phyloP scores from a whole-genome alignment of 2,797 vertebrate genomes.

The Sus cebifrons region DNA sequence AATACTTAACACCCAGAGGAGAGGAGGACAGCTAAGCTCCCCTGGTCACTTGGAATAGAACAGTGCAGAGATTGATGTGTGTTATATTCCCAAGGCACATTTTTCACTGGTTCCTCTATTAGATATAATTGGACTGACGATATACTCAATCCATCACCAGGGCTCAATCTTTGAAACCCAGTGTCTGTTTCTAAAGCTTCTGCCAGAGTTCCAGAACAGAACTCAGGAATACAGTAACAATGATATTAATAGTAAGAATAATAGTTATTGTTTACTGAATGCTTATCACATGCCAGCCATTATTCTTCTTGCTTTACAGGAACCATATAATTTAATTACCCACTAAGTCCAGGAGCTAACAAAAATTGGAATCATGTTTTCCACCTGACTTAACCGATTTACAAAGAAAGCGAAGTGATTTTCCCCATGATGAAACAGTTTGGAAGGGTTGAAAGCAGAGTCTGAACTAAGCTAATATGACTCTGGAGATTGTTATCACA shows the following conservation, averaged over 20 bases:
- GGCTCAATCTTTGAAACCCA: background rate
- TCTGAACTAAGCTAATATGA: background rate
- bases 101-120: background rate
- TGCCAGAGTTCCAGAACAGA: background rate
- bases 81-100: background rate
- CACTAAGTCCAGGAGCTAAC: background rate
- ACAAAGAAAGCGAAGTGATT: background rate
- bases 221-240: background rate
- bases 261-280: background rate
- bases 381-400: conserved; percentile 11
- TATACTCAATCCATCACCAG: background rate
- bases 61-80: background rate
- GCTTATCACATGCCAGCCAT: background rate
- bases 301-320: background rate
- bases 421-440: background rate
- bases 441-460: background rate
- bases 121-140: background rate
- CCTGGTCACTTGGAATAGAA: background rate
- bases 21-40: background rate
- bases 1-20: background rate
- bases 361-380: conserved; percentile 44
- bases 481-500: background rate
- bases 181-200: background rate
- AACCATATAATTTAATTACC: background rate
- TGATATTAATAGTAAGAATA: background rate